Evolutionary conservation across 2,113 vertebrate species (phyloP), one percentile per base, ranked within the genome.

Genomic region (Xiphophorus hellerii): DNA sequence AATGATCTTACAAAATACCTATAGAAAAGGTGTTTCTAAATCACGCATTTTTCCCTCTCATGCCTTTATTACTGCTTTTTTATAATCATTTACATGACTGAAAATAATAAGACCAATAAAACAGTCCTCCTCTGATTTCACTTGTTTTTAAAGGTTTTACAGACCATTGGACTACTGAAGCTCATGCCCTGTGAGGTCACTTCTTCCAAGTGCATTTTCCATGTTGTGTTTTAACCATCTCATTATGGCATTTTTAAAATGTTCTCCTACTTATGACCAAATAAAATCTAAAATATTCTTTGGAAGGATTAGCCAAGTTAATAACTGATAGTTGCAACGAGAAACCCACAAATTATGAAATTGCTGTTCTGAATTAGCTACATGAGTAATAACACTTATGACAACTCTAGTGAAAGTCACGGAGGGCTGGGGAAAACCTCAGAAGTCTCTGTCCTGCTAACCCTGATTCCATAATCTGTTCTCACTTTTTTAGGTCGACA

Each of bases 381-480:
- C 25, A 58, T 20, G 29, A 7, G 28, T 10, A 31, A 15, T 22
- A 17, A 35, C 22, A 65, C 17, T 25, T 3, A 8, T 9, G 20
- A 28, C 27, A 67, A 66, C 25, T 22, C 5, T 10, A 17, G 15
- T 74, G 62, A 73, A 82, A 72, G 68, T 82, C 62, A 81, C 4
- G 76, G 51, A 83, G 68, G 71, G 30, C 62, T 25, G n/a, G 60
- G 75, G 76, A 58, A 58, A 58, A 77, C 65, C 84, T 73, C 86
- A 90, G 84, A 83, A 88, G 84, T 79, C 80, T 78, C 82, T 62
- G 65, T 61, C 80, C 51, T 58, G 51, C 51, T 58, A 58, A n/a
- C 51, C 51, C 25, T 58, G 51, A 58, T n/a, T 66, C 13, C 74
- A 79, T 66, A 89, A 67, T 87, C 68, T 71, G 69, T 76, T 66